phyloP scores from a whole-genome alignment of 2,888 invertebrate genomes.

The Amphipyra berbera region DNA sequence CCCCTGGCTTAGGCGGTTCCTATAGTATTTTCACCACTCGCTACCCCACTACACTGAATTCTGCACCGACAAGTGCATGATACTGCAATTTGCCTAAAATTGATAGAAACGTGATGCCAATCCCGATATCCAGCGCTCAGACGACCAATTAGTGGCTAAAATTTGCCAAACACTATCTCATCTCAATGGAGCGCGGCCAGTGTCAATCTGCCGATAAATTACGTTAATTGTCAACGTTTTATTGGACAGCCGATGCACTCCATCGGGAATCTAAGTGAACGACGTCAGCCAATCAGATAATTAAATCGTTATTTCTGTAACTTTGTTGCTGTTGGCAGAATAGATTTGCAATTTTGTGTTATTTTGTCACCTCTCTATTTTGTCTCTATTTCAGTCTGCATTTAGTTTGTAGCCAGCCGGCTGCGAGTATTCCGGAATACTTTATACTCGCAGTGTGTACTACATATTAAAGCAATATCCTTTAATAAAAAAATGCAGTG shows the following conservation, averaged over 20 bases:
- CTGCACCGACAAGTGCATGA: slow-evolving; percentile 3
- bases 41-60: not conserved
- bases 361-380: not conserved
- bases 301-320: slow-evolving; percentile 44
- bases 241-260: slow-evolving; percentile 73
- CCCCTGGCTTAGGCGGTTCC: too few relatives aligned
- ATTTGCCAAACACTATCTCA: slow-evolving; percentile 49
- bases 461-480: slow-evolving; percentile 3
- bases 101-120: slow-evolving; percentile 26
- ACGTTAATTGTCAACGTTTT: slow-evolving; percentile 75
- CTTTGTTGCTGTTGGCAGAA: slow-evolving; percentile 24
- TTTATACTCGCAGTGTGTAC: not conserved
- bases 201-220: slow-evolving; percentile 76
- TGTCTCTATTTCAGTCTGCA: slow-evolving; percentile 1
- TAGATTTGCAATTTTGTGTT: slow-evolving; percentile 17
- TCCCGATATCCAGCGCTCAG: slow-evolving; percentile 22
- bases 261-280: slow-evolving; percentile 57
- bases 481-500: slow-evolving; percentile 46
- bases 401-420: not conserved
- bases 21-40: not conserved
- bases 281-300: slow-evolving; percentile 47
- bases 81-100: slow-evolving; percentile 21
- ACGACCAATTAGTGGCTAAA: slow-evolving; percentile 46
- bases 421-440: not conserved
- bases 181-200: slow-evolving; percentile 49